phyloP scores from a whole-genome alignment of 2,888 invertebrate genomes.

The Teleiodes luculella region DNA sequence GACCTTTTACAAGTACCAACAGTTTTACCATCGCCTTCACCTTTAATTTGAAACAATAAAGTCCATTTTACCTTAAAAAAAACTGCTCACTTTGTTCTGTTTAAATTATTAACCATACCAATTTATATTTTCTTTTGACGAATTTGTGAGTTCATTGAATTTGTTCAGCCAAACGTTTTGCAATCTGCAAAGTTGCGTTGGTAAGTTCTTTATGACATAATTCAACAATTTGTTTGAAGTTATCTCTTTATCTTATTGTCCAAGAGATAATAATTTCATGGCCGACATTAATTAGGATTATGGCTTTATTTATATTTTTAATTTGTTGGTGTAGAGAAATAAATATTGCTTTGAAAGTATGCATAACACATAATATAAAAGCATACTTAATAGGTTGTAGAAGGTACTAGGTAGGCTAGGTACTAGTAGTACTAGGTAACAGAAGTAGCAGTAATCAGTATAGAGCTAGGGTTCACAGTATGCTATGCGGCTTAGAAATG shows the following conservation, averaged over 20 bases:
- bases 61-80: neutral
- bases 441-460: too few species aligned
- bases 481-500: too few species aligned
- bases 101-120: neutral
- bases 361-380: too few species aligned
- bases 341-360: too few species aligned
- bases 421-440: too few species aligned
- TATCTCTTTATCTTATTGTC: neutral
- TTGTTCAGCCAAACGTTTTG: neutral
- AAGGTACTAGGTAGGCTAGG: too few species aligned
- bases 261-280: conserved; percentile 10
- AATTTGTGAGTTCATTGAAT: neutral
- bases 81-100: neutral
- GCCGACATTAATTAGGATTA: conserved; percentile 9
- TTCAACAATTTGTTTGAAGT: neutral
- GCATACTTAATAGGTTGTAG: too few species aligned
- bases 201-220: neutral
- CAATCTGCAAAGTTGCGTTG: neutral
- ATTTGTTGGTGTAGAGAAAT: neutral
- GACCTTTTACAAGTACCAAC: conserved; percentile 10
- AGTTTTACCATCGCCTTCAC: neutral
- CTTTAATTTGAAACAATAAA: neutral
- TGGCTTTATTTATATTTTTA: neutral
- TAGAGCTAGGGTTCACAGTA: too few species aligned
- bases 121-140: neutral